These are phyloP conservation scores for Heliconius hewitsoni DNA, from an alignment of 1,140 invertebrate species.

Conservation along the genomic window DNA sequence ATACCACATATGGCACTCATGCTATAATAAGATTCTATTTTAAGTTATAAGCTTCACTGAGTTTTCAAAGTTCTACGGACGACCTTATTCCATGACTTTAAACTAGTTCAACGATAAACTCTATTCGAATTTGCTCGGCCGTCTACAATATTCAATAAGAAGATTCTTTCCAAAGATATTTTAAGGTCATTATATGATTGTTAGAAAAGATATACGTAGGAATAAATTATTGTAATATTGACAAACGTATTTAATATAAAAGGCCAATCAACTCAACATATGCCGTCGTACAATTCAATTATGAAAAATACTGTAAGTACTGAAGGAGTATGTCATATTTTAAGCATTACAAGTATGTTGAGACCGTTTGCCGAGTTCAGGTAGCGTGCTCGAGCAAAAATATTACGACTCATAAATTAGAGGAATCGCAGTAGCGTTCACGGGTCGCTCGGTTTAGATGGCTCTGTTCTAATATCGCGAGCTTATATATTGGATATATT, in stretches of 20 bases:
- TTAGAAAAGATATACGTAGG: neutral
- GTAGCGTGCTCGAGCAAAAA: conserved; percentile 37
- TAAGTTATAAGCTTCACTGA: conserved; percentile 11
- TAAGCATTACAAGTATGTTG: conserved; percentile 31
- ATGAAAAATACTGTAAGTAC: neutral
- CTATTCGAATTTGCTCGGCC: conserved; percentile 35
- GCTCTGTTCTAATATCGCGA: conserved; percentile 44
- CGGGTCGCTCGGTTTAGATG: conserved; percentile 40
- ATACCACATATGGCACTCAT: neutral
- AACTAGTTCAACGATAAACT: conserved; percentile 38
- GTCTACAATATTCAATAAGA: conserved; percentile 37
- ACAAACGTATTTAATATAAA: neutral
- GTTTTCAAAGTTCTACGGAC: conserved; percentile 34
- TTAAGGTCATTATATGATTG: conserved; percentile 15
- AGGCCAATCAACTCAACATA: too few species aligned
- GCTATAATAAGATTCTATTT: conserved; percentile 6
- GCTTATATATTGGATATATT: conserved; percentile 41
- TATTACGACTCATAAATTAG: conserved; percentile 48
- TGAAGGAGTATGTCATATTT: conserved; percentile 15
- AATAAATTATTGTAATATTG: neutral
- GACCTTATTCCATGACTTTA: conserved; percentile 38
- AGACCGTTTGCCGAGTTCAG: conserved; percentile 36
- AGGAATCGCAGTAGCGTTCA: conserved; percentile 33
- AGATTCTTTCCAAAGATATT: conserved; percentile 33
- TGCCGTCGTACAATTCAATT: neutral